Evolutionary conservation across 2,113 vertebrate species (phyloP).

Genomic region (Thamnophis sirtalis): DNA sequence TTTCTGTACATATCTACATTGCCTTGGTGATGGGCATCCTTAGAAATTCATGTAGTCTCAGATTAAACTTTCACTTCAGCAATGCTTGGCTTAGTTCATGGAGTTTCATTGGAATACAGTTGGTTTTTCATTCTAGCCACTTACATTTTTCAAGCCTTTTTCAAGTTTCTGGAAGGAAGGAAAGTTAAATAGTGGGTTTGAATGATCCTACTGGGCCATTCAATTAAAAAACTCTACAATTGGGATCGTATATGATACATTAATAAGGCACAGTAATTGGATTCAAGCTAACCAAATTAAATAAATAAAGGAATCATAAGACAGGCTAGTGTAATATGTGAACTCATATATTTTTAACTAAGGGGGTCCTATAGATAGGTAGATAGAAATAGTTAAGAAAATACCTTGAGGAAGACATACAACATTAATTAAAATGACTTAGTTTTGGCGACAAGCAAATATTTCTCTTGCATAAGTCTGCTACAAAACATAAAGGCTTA

Average conservation of each 20-base stretch:
- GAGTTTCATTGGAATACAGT: not conserved
- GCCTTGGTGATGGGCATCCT: not conserved
- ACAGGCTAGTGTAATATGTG: not conserved
- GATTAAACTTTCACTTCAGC: not conserved
- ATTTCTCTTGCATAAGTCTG: not conserved
- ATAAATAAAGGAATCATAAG: not conserved
- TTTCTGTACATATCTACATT: not conserved
- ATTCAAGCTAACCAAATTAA: not conserved
- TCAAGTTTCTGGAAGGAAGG: not conserved
- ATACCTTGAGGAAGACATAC: not conserved
- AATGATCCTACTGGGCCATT: not conserved
- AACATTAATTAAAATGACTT: not conserved
- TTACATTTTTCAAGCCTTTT: not conserved
- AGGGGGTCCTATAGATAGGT: not conserved
- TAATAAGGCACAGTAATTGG: not conserved
- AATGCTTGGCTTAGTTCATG: not conserved
- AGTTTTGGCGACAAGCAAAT: not conserved
- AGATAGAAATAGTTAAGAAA: not conserved
- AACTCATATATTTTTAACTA: not conserved
- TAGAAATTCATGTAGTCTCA: not conserved
- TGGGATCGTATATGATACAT: not conserved
- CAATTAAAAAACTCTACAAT: not conserved
- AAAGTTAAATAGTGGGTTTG: not conserved
- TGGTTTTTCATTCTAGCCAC: not conserved
- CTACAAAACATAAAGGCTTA: not conserved